Conservation (phyloP, 2,888 invertebrate genomes). For the Labia minor region DNA sequence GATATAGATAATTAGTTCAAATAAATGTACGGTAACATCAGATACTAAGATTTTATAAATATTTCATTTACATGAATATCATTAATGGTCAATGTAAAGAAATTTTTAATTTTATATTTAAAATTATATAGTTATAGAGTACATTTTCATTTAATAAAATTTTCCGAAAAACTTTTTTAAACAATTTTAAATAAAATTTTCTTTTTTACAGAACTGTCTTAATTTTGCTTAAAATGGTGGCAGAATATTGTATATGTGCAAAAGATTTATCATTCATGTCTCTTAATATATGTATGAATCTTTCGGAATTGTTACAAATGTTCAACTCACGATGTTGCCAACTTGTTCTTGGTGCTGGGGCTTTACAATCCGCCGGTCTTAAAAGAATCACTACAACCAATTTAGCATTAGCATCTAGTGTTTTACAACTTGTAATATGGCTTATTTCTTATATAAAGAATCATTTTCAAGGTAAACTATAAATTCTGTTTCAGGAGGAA, state of each 20-base stretch:
- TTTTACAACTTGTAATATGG: slow-evolving; percentile 71
- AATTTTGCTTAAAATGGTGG: slow-evolving; percentile 76
- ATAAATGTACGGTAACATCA: no score
- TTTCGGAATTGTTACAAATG: slow-evolving; percentile 77
- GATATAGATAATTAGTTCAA: no score
- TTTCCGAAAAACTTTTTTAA: neutral
- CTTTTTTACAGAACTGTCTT: slow-evolving; percentile 53
- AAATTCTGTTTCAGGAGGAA: neutral
- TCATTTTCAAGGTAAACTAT: slow-evolving; percentile 48
- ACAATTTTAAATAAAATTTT: slow-evolving; percentile 15
- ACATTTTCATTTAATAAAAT: neutral
- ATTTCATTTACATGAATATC: no score
- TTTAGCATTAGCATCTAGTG: slow-evolving; percentile 74
- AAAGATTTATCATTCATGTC: slow-evolving; percentile 67
- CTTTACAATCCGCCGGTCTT: slow-evolving; percentile 84
- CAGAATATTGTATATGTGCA: slow-evolving; percentile 79
- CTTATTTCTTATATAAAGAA: slow-evolving; percentile 58
- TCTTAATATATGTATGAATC: slow-evolving; percentile 67
- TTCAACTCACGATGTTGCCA: slow-evolving; percentile 86
- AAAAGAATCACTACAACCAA: slow-evolving; percentile 93
- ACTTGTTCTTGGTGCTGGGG: slow-evolving; percentile 91
- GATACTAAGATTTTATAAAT: no score
- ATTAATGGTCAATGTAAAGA: no score
- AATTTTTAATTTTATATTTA: no score
- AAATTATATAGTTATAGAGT: no score